Evolutionary conservation across 2,888 invertebrate species (phyloP).

Genomic region (Caradrina clavipalpis): DNA sequence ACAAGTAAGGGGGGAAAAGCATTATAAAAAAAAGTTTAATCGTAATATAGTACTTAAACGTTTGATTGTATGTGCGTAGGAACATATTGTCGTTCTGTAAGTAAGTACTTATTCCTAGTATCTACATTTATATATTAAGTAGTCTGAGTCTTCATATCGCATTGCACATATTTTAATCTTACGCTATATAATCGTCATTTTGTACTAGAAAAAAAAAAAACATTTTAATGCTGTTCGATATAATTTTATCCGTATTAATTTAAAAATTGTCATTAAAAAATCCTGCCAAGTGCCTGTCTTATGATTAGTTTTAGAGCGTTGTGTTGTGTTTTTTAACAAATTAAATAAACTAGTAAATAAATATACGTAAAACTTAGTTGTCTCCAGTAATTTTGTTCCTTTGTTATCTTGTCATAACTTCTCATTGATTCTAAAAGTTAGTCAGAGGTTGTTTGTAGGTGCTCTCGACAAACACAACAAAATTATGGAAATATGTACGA

Average conservation of each 20-base stretch:
- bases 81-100: too few species aligned
- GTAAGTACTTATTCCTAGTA: background rate
- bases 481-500: too few species aligned
- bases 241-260: background rate
- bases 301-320: constrained; percentile 40
- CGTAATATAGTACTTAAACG: too few species aligned
- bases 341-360: constrained; percentile 27
- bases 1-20: too few species aligned
- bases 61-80: too few species aligned
- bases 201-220: background rate
- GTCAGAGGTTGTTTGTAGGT: too few species aligned
- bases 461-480: too few species aligned
- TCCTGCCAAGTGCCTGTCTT: constrained; percentile 47
- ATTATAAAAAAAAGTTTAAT: too few species aligned
- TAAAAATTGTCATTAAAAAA: constrained; percentile 5
- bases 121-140: background rate
- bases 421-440: too few species aligned
- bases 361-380: background rate
- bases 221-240: background rate
- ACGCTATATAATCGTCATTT: background rate
- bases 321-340: constrained; percentile 27
- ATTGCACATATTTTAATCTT: background rate
- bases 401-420: background rate
- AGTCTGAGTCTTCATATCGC: constrained; percentile 14
- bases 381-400: constrained; percentile 6